Evolutionary conservation across 2,797 vertebrate genomes (phyloP).

Genomic region (Brachyrhaphis roseni): DNA sequence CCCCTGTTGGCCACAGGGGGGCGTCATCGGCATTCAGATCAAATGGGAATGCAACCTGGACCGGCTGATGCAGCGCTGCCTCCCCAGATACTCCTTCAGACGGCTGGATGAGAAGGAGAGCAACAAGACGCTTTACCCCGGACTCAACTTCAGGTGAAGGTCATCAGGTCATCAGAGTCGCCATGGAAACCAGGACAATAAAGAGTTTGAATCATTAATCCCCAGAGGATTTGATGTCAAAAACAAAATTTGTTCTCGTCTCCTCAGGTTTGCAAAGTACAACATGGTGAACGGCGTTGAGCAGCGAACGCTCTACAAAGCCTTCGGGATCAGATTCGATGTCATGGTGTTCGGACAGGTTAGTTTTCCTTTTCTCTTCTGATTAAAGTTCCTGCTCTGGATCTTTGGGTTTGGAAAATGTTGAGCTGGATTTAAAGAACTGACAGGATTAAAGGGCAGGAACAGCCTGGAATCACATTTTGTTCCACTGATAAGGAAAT

Average conservation of each 20-base stretch:
- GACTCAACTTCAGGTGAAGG: constrained; percentile 88
- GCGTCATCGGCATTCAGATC: constrained; percentile 89
- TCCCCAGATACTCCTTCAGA: constrained; percentile 84
- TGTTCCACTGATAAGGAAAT: too few relatives aligned
- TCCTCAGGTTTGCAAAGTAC: constrained; percentile 84
- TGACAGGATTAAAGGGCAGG: too few relatives aligned
- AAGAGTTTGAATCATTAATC: too few relatives aligned
- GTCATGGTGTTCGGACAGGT: constrained; percentile 90
- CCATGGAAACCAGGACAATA: neutral
- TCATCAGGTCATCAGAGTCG: neutral
- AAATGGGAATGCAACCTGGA: constrained; percentile 91
- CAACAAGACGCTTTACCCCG: constrained; percentile 82
- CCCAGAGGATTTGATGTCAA: neutral
- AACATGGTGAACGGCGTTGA: constrained; percentile 73
- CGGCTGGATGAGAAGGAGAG: constrained; percentile 85
- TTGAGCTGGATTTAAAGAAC: neutral
- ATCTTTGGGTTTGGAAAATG: neutral
- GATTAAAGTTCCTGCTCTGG: neutral
- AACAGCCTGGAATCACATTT: too few relatives aligned
- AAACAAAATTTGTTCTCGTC: neutral
- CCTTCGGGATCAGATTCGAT: constrained; percentile 88
- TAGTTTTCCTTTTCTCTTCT: neutral
- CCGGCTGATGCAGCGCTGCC: constrained; percentile 73
- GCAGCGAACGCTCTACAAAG: constrained; percentile 86
- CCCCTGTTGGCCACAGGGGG: constrained; percentile 77